phyloP scores from a whole-genome alignment of 1,140 invertebrate genomes.

The Micrasema longulum region DNA sequence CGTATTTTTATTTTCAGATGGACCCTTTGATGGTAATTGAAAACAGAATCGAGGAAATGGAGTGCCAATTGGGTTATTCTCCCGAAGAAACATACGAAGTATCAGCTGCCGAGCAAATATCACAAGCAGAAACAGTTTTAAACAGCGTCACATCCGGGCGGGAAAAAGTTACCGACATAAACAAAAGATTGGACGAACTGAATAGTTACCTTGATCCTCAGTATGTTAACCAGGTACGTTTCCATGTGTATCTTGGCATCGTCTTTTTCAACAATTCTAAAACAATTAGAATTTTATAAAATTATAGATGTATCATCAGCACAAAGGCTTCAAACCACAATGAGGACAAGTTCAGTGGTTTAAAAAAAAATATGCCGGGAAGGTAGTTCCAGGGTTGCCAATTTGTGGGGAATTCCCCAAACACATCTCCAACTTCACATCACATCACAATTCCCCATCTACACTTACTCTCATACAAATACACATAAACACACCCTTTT shows the following conservation, averaged over 20 bases:
- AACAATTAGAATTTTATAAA: no score
- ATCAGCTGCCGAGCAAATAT: constrained; percentile 61
- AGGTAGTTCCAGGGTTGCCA: no score
- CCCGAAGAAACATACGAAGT: constrained; percentile 61
- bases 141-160: constrained; percentile 62
- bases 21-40: constrained; percentile 65
- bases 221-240: constrained; percentile 60
- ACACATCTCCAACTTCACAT: no score
- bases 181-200: constrained; percentile 63
- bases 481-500: no score
- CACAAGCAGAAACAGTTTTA: constrained; percentile 61
- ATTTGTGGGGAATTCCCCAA: no score
- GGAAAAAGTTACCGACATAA: constrained; percentile 62
- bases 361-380: no score
- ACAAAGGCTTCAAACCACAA: no score
- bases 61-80: constrained; percentile 64
- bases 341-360: no score
- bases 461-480: no score
- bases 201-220: constrained; percentile 67
- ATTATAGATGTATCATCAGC: no score
- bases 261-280: background rate
- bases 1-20: no score
- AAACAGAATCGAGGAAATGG: constrained; percentile 66
- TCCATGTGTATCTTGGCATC: background rate
- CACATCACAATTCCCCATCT: no score